Evolutionary conservation across 2,113 vertebrate genomes (phyloP), one percentile per base, ranked within the genome.

Genomic region (Lagopus leucura): DNA sequence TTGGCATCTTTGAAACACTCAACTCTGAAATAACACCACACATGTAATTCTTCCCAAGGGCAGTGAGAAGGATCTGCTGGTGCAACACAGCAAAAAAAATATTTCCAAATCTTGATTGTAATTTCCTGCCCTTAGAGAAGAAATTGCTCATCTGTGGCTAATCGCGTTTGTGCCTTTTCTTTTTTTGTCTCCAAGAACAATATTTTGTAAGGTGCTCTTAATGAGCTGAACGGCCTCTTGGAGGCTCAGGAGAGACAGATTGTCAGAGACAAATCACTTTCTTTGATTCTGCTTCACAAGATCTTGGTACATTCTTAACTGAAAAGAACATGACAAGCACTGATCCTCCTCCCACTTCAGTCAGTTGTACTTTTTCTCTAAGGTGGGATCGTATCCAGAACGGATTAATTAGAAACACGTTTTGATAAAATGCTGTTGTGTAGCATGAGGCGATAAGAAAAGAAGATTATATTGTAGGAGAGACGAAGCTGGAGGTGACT

Each of bases 191-290:
- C 95, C 93, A 93, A 94, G 20, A 95, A 48, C 69, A 96, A 94
- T 34, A 83, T 77, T 87, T 89, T 93, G 82, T 28, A 77, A 88
- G 85, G 87, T 94, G 78, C 6, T 88, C 92, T 94, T 94, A 94
- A 92, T 88, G 87, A 85, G 66, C 21, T 74, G 45, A 91, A 16
- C 50, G 38, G 58, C 34, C 19, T 82, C 67, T 32, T 74, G 69
- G 89, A 94, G 38, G 52, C 78, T 92, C 91, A 72, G 34, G 71
- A 95, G 92, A 94, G 76, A 76, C 78, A 61, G 36, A 17, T 36
- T 85, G 75, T 91, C 58, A 91, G 82, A 94, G n/a, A 52, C 36
- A 94, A 92, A 89, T 88, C 42, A 3, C 80, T 74, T 88, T 50
- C 74, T 93, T 87, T 92, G 60, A 82, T 82, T 82, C 54, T 32